phyloP scores from a whole-genome alignment of 2,888 invertebrate genomes.

The Elmis aenea region DNA sequence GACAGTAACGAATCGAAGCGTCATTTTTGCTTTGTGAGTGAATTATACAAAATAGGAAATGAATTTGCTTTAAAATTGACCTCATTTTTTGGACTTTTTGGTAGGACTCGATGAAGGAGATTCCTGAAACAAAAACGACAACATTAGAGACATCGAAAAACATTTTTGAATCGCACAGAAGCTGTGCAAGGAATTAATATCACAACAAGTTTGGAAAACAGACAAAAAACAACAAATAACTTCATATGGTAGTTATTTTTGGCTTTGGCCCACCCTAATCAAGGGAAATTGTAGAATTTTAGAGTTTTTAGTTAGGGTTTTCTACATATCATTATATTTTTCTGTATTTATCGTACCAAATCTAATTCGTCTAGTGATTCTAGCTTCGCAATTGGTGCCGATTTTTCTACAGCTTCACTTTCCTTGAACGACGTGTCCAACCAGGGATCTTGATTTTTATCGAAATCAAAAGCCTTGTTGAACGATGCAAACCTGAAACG shows the following conservation, averaged over 20 bases:
- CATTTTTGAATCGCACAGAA: no score
- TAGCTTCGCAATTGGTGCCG: conserved; percentile 60
- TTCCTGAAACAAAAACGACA: conserved; percentile 26
- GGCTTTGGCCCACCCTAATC: no score
- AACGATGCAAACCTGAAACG: conserved; percentile 44
- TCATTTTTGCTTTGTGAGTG: no score
- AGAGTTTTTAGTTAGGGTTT: no score
- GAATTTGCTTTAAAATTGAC: no score
- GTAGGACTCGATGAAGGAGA: conserved; percentile 30
- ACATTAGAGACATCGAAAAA: not conserved
- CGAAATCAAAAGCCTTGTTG: conserved; percentile 45
- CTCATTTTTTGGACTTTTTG: conserved; percentile 30
- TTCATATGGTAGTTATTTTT: no score
- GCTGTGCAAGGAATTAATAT: no score
- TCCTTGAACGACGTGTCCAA: conserved; percentile 25
- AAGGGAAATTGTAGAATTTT: no score
- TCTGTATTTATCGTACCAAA: conserved; percentile 44
- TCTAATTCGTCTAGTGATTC: conserved; percentile 62
- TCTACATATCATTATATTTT: not conserved
- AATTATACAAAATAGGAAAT: no score
- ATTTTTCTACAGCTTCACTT: conserved; percentile 38
- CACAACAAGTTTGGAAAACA: no score
- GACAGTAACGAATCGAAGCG: no score
- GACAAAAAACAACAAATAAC: no score
- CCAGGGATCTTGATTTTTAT: conserved; percentile 31